Conservation (phyloP, 2,888 invertebrate species). For the Stenichneumon culpator region DNA sequence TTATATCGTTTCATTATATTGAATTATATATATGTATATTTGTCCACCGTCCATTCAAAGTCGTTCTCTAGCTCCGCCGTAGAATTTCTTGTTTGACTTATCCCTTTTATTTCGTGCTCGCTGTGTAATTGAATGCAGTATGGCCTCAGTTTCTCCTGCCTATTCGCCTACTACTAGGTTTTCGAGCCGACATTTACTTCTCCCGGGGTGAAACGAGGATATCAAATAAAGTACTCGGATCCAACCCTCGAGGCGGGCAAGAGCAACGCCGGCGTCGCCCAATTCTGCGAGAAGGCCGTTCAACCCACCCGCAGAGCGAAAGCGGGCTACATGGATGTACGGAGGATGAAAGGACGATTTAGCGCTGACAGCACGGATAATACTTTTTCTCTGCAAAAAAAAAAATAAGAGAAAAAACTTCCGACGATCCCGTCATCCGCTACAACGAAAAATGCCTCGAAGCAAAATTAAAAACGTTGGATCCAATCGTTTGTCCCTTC, state of each 20-base stretch:
- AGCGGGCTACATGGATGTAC: slow-evolving; percentile 12
- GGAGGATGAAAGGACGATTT: slow-evolving; percentile 46
- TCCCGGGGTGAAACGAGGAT: slow-evolving; percentile 30
- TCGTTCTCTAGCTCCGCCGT: background rate
- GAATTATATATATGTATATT: background rate
- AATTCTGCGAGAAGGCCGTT: slow-evolving; percentile 48
- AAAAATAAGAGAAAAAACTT: background rate
- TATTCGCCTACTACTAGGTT: slow-evolving; percentile 2
- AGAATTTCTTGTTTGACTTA: slow-evolving; percentile 4
- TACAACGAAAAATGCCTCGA: slow-evolving; percentile 7
- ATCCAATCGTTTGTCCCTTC: slow-evolving; percentile 10
- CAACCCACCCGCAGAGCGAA: slow-evolving; percentile 7
- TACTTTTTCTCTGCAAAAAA: background rate
- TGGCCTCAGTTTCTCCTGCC: background rate
- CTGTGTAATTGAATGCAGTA: slow-evolving; percentile 24
- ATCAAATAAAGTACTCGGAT: slow-evolving; percentile 49
- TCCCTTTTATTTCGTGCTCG: slow-evolving; percentile 18
- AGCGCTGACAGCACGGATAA: slow-evolving; percentile 27
- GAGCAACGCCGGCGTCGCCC: slow-evolving; percentile 64
- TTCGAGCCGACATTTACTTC: slow-evolving; percentile 28
- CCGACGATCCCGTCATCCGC: slow-evolving; percentile 3
- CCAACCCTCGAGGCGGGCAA: slow-evolving; percentile 1
- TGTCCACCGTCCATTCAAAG: background rate
- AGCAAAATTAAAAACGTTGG: slow-evolving; percentile 13
- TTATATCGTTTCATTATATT: too few species aligned